Evolutionary conservation across 2,888 invertebrate species (phyloP).

Genomic region (Polyploca ridens): DNA sequence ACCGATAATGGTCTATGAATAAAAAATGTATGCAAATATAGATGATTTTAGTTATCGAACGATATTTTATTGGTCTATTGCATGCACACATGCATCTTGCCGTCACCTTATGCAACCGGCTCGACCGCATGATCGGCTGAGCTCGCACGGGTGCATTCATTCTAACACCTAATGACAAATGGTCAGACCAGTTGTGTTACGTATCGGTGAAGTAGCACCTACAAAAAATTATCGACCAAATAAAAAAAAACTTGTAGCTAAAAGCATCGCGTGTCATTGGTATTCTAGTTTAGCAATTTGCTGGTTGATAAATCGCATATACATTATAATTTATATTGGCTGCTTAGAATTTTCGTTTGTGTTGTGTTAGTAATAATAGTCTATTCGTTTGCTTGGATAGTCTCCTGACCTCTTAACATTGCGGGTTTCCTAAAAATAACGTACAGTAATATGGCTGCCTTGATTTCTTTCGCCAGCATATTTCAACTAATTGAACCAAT

Average conservation of each 20-base stretch:
- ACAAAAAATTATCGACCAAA: conserved; percentile 27
- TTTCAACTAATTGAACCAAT: too few relatives aligned
- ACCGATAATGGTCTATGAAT: conserved; percentile 9
- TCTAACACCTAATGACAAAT: conserved; percentile 12
- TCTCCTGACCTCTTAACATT: too few relatives aligned
- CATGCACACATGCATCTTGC: background rate
- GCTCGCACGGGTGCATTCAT: conserved; percentile 3
- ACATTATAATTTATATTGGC: background rate
- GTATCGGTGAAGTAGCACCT: conserved; percentile 15
- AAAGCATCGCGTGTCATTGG: conserved; percentile 64
- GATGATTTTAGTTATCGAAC: conserved; percentile 6
- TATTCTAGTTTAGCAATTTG: conserved; percentile 55
- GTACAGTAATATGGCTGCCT: too few relatives aligned
- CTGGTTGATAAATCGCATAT: conserved; percentile 22
- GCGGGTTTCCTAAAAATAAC: too few relatives aligned
- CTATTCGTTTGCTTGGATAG: background rate
- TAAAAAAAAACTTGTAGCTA: conserved; percentile 28
- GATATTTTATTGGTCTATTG: background rate
- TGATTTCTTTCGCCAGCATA: too few relatives aligned
- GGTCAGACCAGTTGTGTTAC: conserved; percentile 24
- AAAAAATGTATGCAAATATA: conserved; percentile 3
- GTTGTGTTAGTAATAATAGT: background rate
- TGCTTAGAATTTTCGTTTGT: background rate
- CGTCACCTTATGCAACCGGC: background rate
- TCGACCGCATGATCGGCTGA: conserved; percentile 7